These are phyloP conservation scores for Acrocyrtus sp. DNA, from an alignment of 2,888 invertebrate species.

Conservation along the genomic window DNA sequence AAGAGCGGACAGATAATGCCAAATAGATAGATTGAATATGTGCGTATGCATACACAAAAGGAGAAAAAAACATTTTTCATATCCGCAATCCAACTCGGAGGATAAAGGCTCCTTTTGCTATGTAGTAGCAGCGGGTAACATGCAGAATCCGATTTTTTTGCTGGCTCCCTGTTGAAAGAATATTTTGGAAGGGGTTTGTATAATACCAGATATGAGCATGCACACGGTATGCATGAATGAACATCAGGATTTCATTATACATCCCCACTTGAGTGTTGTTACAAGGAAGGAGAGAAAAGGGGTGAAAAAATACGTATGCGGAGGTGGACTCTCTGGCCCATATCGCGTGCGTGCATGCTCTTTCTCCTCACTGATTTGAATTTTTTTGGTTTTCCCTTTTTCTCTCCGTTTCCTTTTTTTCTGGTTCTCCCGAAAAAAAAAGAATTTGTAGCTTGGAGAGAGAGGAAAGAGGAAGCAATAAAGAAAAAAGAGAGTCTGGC, in stretches of 20 bases:
- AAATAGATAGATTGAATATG: background rate
- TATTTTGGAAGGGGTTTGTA: background rate
- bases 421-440: background rate
- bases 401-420: too few species aligned
- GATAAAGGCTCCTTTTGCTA: too few species aligned
- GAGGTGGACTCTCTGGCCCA: background rate
- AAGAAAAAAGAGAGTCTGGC: background rate
- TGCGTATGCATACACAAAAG: background rate
- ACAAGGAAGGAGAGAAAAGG: conserved; percentile 5
- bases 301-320: background rate
- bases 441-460: too few species aligned
- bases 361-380: conserved; percentile 46
- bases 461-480: background rate
- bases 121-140: too few species aligned
- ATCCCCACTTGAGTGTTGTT: conserved; percentile 42
- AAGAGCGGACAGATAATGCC: background rate
- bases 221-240: background rate
- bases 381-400: background rate
- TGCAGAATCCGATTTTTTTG: background rate
- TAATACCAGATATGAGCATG: background rate
- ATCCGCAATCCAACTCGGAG: too few species aligned
- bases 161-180: background rate
- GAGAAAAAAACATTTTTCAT: background rate
- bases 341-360: conserved; percentile 32
- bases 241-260: conserved; percentile 27